Base-by-base conservation (phyloP, 37 sponge, comb jelly and placozoan species). In the Chondrosia reniformis region DNA sequence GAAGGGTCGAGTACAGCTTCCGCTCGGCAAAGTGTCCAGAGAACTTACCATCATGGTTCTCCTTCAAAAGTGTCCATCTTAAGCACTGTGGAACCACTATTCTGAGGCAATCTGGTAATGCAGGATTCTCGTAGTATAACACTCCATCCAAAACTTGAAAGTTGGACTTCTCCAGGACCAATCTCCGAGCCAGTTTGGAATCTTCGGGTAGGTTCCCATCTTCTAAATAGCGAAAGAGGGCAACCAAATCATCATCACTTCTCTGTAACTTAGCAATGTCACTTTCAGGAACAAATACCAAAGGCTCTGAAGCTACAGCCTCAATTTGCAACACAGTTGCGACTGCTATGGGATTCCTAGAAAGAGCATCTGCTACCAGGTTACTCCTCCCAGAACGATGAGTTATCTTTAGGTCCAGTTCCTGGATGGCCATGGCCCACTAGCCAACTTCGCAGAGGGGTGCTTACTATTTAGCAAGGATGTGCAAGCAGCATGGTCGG, bases 361-460 rank as follows among this genome's bases (percentile, higher is more conserved):
- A 77, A 3, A 84, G 45, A 46, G 74, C 63, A 72, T 84, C 85
- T 25, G 86, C 86, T 63, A 55, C 74, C 6, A 31, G 9, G 33
- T 85, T 85, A 24, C 31, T 43, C 21, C 34, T 79, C 19, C 76
- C 86, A 36, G 86, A 13, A 39, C 86, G 65, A 46, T 79, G 55
- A 0, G 34, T 24, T 24, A 85, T 80, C 19, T 46, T 69, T n/a
- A 85, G 33, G 33, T 85, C 66, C 76, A 85, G 32, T 31, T 79
- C 86, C 34, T 85, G 86, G 15, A 85, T 58, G 19, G 52, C 41
- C 63, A 84, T 27, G 3, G 62, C 79, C 85, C 85, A 84, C 79
- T 52, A 3, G 85, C 79, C 24, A 79, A 27, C 67, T 79, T 85
- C 17, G 75, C 67, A 32, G 76, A 76, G 0, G 86, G 86, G n/a